Evolutionary conservation across 2,797 vertebrate species (phyloP), one percentile per base, ranked within the genome.

Genomic region (Saxicola maurus): DNA sequence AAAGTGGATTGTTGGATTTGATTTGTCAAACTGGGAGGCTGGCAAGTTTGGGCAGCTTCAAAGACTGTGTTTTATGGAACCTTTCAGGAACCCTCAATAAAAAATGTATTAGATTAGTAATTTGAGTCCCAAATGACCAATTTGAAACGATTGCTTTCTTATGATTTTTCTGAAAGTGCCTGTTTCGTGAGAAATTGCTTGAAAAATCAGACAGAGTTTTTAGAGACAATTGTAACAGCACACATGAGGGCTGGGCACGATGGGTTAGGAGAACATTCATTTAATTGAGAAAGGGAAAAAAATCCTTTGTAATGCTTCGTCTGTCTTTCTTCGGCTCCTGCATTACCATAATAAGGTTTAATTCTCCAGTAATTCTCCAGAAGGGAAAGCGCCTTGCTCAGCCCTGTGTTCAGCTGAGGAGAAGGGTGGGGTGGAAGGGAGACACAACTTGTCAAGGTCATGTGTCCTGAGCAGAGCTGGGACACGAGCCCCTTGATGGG

Each of bases 31-130:
- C 73, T 75, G 82, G 90, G 91, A 96, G 72, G 89, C 89, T 94
- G 91, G 95, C 86, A 95, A 94, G 94, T 96, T 96, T 92, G 94
- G 95, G 95, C 86, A 96, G 95, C 93, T 96, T 95, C 93, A 88
- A 89, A 86, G 95, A 92, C 90, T 80, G 94, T 96, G 94, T 96
- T 96, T 96, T 96, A 96, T 96, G 94, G 95, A 95, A 95, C 93
- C 95, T 96, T 95, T 96, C 96, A 96, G 93, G 89, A 96, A 86
- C 78, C 96, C 95, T 96, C 95, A 86, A 96, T 96, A 96, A 96
- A 96, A 96, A 96, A 96, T 95, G 95, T 96, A 96, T 96, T 96
- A 96, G 95, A 96, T 96, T 95, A 96, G 96, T 96, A 96, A 96
- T 96, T 96, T 96, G 96, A 95, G 95, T 95, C 96, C 95, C 96